A percentile compares a stretch with the other conserved stretches of the same genome.
phyloP scores from a whole-genome alignment of 2,797 vertebrate genomes.

The Lates japonicus region DNA sequence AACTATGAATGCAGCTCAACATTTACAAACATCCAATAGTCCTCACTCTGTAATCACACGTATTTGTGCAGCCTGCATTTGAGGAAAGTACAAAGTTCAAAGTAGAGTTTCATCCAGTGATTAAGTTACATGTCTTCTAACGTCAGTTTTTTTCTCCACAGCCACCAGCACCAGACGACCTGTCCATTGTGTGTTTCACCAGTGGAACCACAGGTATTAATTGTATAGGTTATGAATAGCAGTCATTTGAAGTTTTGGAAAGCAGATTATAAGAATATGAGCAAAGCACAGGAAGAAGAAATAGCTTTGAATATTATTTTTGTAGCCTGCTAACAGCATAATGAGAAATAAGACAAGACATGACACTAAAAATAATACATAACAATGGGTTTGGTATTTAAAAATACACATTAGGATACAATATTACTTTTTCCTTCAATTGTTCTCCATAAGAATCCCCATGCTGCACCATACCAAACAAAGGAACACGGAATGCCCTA shows the following conservation, averaged over 20 bases:
- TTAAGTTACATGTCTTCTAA: not conserved
- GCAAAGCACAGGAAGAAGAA: too few species aligned
- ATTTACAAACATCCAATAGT: not conserved
- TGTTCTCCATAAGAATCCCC: too few species aligned
- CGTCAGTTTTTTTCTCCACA: conserved; percentile 46
- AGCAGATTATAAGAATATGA: not conserved
- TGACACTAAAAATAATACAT: not conserved
- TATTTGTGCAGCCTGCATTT: not conserved
- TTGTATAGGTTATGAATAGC: not conserved
- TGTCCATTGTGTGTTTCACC: conserved; percentile 89
- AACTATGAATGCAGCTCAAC: not conserved
- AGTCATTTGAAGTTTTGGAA: not conserved
- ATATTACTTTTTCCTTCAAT: not conserved
- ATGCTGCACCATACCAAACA: not conserved
- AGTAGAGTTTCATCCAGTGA: not conserved
- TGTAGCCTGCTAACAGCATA: not conserved
- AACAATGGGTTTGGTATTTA: not conserved
- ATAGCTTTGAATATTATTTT: not conserved
- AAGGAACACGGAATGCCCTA: not conserved
- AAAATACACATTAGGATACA: not conserved
- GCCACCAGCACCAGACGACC: conserved; percentile 86
- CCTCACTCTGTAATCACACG: not conserved
- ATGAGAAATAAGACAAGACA: too few species aligned
- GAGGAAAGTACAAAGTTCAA: not conserved
- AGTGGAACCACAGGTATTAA: conserved; percentile 88